These are phyloP conservation scores for Drosophila truncata DNA, from an alignment of 1,140 invertebrate species.

Conservation along the genomic window DNA sequence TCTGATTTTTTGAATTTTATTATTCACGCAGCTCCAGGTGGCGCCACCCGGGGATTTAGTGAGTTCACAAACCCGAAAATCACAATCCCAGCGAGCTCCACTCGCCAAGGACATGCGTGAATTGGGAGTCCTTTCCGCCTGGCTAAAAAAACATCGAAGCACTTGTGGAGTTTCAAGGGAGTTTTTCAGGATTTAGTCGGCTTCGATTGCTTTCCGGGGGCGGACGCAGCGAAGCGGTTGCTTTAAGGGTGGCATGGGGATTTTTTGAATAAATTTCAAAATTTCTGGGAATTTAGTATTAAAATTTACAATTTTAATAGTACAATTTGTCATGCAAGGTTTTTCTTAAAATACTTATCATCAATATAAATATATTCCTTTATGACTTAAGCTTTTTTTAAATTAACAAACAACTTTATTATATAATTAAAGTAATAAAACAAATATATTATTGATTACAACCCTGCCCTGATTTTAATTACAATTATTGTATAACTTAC, in stretches of 20 bases:
- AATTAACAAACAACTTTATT: no score
- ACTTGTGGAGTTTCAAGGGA: constrained; percentile 59
- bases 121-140: constrained; percentile 31
- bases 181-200: constrained; percentile 52
- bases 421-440: no score
- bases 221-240: constrained; percentile 32
- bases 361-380: no score
- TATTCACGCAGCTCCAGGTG: constrained; percentile 42
- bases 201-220: constrained; percentile 35
- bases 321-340: neutral
- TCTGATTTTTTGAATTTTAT: constrained; percentile 33
- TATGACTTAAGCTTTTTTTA: no score
- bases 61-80: constrained; percentile 61
- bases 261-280: neutral
- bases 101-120: constrained; percentile 70
- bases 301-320: neutral
- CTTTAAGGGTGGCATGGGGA: neutral
- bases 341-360: no score
- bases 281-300: neutral
- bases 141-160: constrained; percentile 28
- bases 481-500: neutral
- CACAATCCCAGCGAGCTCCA: constrained; percentile 30
- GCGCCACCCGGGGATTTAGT: constrained; percentile 62
- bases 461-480: neutral
- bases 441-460: no score